These are phyloP conservation scores for Acipenser transmontanus DNA, from an alignment of 2,797 vertebrate genomes.

Conservation along the genomic window DNA sequence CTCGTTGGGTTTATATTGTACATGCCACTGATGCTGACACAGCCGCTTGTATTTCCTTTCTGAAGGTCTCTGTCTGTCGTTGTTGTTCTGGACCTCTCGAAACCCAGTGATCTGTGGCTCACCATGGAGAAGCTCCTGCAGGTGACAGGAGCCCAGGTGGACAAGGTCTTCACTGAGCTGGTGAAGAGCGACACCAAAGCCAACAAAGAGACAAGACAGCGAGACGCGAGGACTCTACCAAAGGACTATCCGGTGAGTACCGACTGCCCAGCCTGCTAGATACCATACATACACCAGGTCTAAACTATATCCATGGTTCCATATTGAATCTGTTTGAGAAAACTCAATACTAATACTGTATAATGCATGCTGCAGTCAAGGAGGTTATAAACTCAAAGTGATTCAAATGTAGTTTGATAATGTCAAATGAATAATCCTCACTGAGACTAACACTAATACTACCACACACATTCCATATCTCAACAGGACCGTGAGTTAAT, in stretches of 20 bases:
- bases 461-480: constrained; percentile 19
- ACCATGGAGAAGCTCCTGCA: constrained; percentile 81
- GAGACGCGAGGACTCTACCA: constrained; percentile 53
- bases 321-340: no score
- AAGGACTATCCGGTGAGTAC: constrained; percentile 85
- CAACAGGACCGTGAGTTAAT: constrained; percentile 85
- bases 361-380: no score
- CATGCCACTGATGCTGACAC: not conserved
- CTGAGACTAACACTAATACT: not conserved
- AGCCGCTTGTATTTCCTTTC: constrained; percentile 27
- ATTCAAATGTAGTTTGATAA: not conserved
- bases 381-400: no score
- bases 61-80: constrained; percentile 76
- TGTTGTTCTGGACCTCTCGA: constrained; percentile 86
- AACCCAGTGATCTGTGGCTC: constrained; percentile 77
- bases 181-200: constrained; percentile 60
- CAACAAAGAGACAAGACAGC: constrained; percentile 57
- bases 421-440: not conserved
- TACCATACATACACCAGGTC: no score
- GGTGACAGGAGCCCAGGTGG: constrained; percentile 63
- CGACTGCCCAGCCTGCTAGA: no score
- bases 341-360: no score
- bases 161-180: constrained; percentile 59
- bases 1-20: no score
- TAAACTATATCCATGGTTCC: no score